A percentile compares a stretch with the other conserved stretches of the same genome.
These are phyloP conservation scores for Andrena haemorrhoa DNA, from an alignment of 2,888 invertebrate species.

Conservation along the genomic window DNA sequence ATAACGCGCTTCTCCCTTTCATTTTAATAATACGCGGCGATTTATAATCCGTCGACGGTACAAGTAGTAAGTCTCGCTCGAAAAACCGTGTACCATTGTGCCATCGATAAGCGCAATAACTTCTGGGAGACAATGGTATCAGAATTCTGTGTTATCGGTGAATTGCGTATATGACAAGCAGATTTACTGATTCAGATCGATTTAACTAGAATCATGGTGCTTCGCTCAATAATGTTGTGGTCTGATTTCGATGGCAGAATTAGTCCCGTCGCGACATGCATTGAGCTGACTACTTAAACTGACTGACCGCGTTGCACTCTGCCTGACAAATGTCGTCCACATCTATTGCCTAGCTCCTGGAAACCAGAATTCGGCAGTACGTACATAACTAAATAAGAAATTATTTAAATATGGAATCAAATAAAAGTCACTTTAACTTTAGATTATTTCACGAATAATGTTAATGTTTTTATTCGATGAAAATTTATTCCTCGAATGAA, in stretches of 20 bases:
- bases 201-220: background rate
- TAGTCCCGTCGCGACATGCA: background rate
- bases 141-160: background rate
- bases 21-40: constrained; percentile 28
- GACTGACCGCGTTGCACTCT: background rate
- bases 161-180: constrained; percentile 1
- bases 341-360: constrained; percentile 11
- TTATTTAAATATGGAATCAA: no score
- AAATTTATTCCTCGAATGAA: no score
- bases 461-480: no score
- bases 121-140: background rate
- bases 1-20: constrained; percentile 25
- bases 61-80: background rate
- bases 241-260: constrained; percentile 28
- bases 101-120: background rate
- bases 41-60: constrained; percentile 16
- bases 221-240: constrained; percentile 30
- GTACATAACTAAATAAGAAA: no score
- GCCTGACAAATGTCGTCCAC: constrained; percentile 27
- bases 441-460: no score
- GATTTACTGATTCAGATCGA: constrained; percentile 17
- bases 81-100: background rate
- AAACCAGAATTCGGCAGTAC: background rate
- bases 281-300: constrained; percentile 30
- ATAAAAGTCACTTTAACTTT: no score